A percentile compares a stretch with the other conserved stretches of the same genome.
phyloP scores from a whole-genome alignment of 2,888 invertebrate genomes.

The Graphium colonna region DNA sequence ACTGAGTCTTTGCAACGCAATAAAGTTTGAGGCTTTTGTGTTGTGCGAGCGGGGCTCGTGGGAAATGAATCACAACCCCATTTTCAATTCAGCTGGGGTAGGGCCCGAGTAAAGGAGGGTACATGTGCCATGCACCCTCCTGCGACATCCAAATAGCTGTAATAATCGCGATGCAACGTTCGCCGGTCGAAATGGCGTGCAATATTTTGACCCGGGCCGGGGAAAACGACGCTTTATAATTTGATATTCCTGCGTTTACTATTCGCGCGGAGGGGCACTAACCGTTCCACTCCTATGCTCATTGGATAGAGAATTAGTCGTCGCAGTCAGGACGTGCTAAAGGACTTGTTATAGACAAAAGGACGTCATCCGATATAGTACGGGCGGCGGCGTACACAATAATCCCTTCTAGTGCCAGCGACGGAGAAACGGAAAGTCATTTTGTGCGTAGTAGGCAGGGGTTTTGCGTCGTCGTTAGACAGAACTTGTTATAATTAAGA shows the following conservation, averaged over 20 bases:
- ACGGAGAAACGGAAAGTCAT: neutral
- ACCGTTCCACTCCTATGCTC: conserved; percentile 31
- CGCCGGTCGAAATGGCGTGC: conserved; percentile 39
- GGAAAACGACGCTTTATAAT: conserved; percentile 1
- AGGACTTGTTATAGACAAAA: conserved; percentile 59
- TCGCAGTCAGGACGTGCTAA: conserved; percentile 44
- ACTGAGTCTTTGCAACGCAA: conserved; percentile 45
- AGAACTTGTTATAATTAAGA: neutral
- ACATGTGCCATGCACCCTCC: conserved; percentile 63
- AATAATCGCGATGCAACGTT: conserved; percentile 66
- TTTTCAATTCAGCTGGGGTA: conserved; percentile 70
- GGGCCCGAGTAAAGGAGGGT: conserved; percentile 51
- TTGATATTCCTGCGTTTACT: conserved; percentile 1
- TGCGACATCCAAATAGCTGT: conserved; percentile 65
- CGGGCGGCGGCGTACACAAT: conserved; percentile 35
- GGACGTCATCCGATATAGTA: conserved; percentile 58
- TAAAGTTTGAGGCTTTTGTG: conserved; percentile 59
- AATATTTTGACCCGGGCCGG: conserved; percentile 14
- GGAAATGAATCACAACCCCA: conserved; percentile 79
- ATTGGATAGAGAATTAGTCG: conserved; percentile 37
- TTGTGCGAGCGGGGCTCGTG: conserved; percentile 59
- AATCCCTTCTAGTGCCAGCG: conserved; percentile 25
- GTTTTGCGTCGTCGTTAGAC: neutral
- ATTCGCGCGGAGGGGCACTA: conserved; percentile 16
- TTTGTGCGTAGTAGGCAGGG: neutral